Conservation (phyloP, 2,113 vertebrate genomes). For the Megaceryle maxima region DNA sequence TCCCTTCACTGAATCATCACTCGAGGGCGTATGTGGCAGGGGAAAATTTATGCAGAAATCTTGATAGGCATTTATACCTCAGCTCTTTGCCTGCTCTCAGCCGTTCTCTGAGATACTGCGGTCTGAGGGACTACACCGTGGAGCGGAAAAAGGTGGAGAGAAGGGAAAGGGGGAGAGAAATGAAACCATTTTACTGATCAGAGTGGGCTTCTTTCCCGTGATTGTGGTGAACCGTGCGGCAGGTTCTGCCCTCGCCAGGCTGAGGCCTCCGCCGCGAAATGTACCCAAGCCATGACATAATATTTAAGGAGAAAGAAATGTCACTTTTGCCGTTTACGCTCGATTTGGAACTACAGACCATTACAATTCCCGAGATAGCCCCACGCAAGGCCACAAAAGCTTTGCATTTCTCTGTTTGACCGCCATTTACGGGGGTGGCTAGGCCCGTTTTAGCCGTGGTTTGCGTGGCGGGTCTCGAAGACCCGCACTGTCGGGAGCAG, state of each 20-base stretch:
- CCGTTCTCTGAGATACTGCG: neutral
- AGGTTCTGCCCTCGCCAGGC: neutral
- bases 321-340: neutral
- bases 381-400: neutral
- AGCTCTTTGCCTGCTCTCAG: neutral
- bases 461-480: neutral
- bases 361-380: neutral
- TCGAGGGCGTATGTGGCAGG: neutral
- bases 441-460: neutral
- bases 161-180: neutral
- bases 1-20: neutral
- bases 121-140: neutral
- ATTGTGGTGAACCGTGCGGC: neutral
- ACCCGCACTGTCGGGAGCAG: rapidly evolving
- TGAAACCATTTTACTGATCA: neutral
- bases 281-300: neutral
- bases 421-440: neutral
- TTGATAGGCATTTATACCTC: neutral
- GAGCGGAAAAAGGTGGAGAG: neutral
- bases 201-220: neutral
- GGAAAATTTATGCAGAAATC: neutral
- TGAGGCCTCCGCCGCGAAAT: neutral
- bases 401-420: neutral
- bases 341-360: neutral
- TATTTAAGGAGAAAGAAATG: rapidly evolving